Evolutionary conservation across 2,113 vertebrate genomes (phyloP), one percentile per base, ranked within the genome.

Genomic region (Perca flavescens): DNA sequence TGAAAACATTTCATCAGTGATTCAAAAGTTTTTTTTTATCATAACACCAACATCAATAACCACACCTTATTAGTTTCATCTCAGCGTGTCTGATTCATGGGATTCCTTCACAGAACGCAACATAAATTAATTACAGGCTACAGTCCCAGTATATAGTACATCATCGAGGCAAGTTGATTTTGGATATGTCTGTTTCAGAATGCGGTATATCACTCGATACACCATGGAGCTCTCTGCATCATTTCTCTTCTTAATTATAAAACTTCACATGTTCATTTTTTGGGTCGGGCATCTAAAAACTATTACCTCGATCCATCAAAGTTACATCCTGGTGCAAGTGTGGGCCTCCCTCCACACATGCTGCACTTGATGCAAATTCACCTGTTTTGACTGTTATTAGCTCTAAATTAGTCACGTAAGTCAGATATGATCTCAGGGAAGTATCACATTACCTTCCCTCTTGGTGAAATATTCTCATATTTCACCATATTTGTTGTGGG

Each of bases 351-450:
- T 16, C 46, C 49, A 54, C 74, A 81, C n/a, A 14, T 74, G 84
- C 63, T 5, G 71, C 31, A 3, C 67, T 78, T 7, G 0, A 72
- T 12, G 15, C 63, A 56, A 22, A 85, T 71, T 16, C 58, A 77
- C 75, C 76, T 85, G 78, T 63, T 90, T 82, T 52, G 53, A 69
- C 71, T 1, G 60, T 77, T 43, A 74, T 70, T 10, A 46, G 62
- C 46, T 19, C 47, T 34, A 71, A 71, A 75, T 85, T 80, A 74
- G 60, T 74, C 66, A 56, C 50, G 71, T 43, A 34, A 52, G n/a
- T 19, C 15, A 54, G 85, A 87, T 87, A 87, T 80, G 72, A 83
- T 88, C 88, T 79, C 14, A 6, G 57, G 47, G 57, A 84, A 21
- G 74, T 79, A 81, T 91, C 56, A 34, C 52, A 28, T 88, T 86